Conservation (phyloP, 2,888 invertebrate genomes). For the Ceratothoa steindachneri region DNA sequence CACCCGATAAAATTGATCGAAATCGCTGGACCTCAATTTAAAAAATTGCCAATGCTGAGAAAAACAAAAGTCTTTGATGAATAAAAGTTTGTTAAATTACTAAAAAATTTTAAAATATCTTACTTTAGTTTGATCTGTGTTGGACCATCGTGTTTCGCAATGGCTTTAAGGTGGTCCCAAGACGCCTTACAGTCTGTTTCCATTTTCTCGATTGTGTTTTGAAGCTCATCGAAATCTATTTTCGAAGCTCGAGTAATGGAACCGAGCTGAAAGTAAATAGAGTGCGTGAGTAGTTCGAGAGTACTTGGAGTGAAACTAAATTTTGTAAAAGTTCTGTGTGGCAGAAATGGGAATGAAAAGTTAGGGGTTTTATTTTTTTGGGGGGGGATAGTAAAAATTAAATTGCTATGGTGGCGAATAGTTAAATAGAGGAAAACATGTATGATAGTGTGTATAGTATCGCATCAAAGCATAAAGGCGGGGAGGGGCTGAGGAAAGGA, state of each 20-base stretch:
- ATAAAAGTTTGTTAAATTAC: too few species aligned
- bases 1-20: too few species aligned
- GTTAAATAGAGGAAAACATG: too few species aligned
- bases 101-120: conserved; percentile 50
- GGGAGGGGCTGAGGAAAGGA: too few species aligned
- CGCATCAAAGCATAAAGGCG: too few species aligned
- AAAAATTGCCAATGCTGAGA: too few species aligned
- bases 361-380: background rate
- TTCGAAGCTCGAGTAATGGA: conserved; percentile 85
- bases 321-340: background rate
- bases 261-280: conserved; percentile 78
- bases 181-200: conserved; percentile 95
- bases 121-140: conserved; percentile 78
- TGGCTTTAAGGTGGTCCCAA: conserved; percentile 91
- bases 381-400: too few species aligned
- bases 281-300: background rate
- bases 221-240: conserved; percentile 90
- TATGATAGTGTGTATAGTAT: too few species aligned
- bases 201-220: conserved; percentile 76
- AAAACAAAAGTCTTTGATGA: too few species aligned
- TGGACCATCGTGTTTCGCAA: conserved; percentile 88
- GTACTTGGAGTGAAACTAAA: background rate
- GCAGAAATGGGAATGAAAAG: background rate
- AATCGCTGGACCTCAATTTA: too few species aligned
- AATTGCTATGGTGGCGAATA: too few species aligned